Base-by-base conservation (phyloP, 2,113 vertebrate species). In the Nipponia nippon region DNA sequence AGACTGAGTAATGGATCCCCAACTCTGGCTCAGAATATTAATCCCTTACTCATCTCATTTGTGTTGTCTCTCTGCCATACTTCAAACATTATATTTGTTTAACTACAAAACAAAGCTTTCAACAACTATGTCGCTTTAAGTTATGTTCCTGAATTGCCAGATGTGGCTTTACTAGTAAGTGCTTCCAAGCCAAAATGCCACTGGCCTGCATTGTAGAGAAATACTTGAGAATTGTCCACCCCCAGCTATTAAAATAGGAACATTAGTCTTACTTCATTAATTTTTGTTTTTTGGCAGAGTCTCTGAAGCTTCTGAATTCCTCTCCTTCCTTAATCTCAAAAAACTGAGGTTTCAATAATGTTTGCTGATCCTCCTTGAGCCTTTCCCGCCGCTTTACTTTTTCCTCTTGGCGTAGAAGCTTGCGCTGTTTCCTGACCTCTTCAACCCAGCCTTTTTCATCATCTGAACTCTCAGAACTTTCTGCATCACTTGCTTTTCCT, bases 361-460 rank as follows among this genome's bases (percentile, higher is more conserved):
- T 98, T 97, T 99, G 98, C 91, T 98, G 99, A 98, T 99, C 99
- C 62, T 98, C 98, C 62, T 97, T 97, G 96, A 98, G 96, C 96
- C 96, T 98, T 94, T 99, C 97, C 98, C 98, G 98, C 95, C 98
- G 96, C 91, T 97, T 97, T 80, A 97, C 96, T 86, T 98, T 98
- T 97, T 98, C 98, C 97, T 99, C 99, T 97, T 98, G 98, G 89
- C 98, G 91, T 65, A 99, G 86, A 73, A 99, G 98, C 92, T 98
- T 98, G 91, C 98, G 98, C 98, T 99, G 99, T 97, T 99, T 99
- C 98, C 99, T 98, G 98, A 99, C 98, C 98, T 99, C 99, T 95
- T 99, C 98, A 92, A 99, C 99, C 99, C 99, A 99, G 97, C 96
- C 98, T 96, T 99, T 99, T 95, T 99, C 99, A 87, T 99, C 99